Evolutionary conservation across 1,140 invertebrate genomes (phyloP), one percentile per base, ranked within the genome.

Genomic region (Brachionus koreanus): DNA sequence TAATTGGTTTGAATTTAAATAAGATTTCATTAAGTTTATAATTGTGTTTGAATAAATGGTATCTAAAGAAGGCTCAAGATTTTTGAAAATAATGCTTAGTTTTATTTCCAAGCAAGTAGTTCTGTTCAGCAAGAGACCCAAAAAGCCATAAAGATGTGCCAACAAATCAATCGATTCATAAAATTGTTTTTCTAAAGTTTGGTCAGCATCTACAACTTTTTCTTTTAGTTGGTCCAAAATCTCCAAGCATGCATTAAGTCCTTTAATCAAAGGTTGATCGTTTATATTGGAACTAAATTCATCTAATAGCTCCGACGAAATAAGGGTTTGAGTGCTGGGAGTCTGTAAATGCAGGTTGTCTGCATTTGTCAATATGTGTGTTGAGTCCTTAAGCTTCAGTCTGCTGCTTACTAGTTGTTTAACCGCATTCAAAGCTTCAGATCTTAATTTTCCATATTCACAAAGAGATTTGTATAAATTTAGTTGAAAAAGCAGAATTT

Each of bases 301-400:
- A 25, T 74, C 69, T 12, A 42, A 74, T 25, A 74, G 7, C 42
- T 74, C 69, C 0, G 69, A 42, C n/a, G 39, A 74, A 43, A 74
- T 46, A 13, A 74, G 43, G 7, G 42, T 46, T 46, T 74, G 69
- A 12, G 69, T 74, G 25, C 69, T 46, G 12, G 69, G 69, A 9
- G 69, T 74, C n/a, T 74, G 69, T 23, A 74, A 39, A 74, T 74
- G 39, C 9, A 74, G 23, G 43, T 74, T 74, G 25, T 74, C 69
- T 25, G 69, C 69, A 74, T 74, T 74, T 25, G 69, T 74, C n/a
- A 74, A 46, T 25, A 49, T 46, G 13, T 74, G 46, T 23, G 69
- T 46, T 9, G 39, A 46, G 19, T 74, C 69, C 13, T 74, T 74
- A 12, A 74, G 39, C 25, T 74, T 74, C 4, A 74, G 9, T 74